A percentile compares a stretch with the other conserved stretches of the same genome.
Conservation (phyloP, 2,113 vertebrate species). For the Aptenodytes forsteri region DNA sequence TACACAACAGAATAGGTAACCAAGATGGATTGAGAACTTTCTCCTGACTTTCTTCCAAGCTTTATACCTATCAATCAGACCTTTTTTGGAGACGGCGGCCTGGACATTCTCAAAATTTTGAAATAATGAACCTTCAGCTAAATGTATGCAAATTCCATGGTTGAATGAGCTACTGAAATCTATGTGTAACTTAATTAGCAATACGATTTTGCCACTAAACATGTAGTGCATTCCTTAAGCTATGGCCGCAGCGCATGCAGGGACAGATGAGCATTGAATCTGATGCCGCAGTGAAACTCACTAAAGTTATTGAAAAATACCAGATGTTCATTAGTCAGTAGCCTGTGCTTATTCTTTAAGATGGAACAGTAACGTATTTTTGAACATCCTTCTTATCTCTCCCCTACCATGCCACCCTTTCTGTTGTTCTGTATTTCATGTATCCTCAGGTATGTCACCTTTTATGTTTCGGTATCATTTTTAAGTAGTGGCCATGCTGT, state of each 20-base stretch:
- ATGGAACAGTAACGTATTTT: neutral
- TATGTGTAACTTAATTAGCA: neutral
- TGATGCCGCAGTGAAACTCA: neutral
- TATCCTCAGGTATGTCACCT: neutral
- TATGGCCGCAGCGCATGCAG: fast-evolving
- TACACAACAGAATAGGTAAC: neutral
- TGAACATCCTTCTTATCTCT: neutral
- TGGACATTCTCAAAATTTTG: neutral
- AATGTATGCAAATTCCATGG: neutral
- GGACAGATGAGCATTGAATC: neutral
- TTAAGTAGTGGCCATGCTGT: neutral
- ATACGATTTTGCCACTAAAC: neutral
- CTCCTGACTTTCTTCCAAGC: neutral
- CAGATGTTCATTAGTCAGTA: neutral
- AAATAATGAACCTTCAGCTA: neutral
- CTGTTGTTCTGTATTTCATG: neutral
- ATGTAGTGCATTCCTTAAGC: neutral
- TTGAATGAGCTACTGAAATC: neutral
- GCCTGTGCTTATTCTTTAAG: neutral
- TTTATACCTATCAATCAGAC: neutral
- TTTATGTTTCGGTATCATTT: neutral
- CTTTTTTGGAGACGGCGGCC: neutral
- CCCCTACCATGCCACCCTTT: neutral
- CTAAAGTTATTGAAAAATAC: neutral
- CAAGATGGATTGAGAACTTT: neutral